These are phyloP conservation scores for Coranthus polyacanthus DNA, from an alignment of 2,797 vertebrate genomes.

Conservation along the genomic window DNA sequence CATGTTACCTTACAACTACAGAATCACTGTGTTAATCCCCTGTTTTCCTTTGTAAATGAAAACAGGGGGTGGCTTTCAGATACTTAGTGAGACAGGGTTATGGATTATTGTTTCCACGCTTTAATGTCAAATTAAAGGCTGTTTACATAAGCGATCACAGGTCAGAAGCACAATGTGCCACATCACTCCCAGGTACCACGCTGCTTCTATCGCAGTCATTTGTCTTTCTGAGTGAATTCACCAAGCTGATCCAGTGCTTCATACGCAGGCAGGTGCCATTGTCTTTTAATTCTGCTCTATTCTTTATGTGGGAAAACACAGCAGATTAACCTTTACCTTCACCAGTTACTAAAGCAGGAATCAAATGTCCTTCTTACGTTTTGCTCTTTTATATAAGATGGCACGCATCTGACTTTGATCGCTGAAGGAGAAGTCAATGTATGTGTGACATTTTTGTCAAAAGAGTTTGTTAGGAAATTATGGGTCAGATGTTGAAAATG, in stretches of 20 bases:
- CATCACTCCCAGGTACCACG: conserved; percentile 67
- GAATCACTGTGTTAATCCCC: background rate
- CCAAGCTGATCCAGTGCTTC: conserved; percentile 31
- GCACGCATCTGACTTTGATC: conserved; percentile 4
- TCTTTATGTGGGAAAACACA: conserved; percentile 35
- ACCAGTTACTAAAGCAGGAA: conserved; percentile 38
- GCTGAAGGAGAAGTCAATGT: conserved; percentile 6
- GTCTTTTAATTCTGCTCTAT: conserved; percentile 40
- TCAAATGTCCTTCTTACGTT: background rate
- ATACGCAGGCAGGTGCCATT: conserved; percentile 50
- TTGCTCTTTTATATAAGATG: background rate
- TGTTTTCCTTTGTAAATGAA: background rate
- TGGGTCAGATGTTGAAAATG: conserved; percentile 16
- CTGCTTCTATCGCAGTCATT: conserved; percentile 54
- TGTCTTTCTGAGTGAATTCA: conserved; percentile 44
- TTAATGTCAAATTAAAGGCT: conserved; percentile 50
- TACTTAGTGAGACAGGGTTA: conserved; percentile 17
- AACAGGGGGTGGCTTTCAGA: conserved; percentile 30
- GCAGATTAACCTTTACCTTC: conserved; percentile 65
- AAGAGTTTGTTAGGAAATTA: conserved; percentile 7
- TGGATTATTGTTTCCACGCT: conserved; percentile 32
- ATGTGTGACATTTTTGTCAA: conserved; percentile 9
- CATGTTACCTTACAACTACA: too few relatives aligned
- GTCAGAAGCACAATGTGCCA: conserved; percentile 46
- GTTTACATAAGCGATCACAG: conserved; percentile 55